Percentiles rank a stretch among this genome's conserved stretches.
These are phyloP conservation scores for Micromesistius poutassou DNA, from an alignment of 2,797 vertebrate genomes.

Conservation along the genomic window DNA sequence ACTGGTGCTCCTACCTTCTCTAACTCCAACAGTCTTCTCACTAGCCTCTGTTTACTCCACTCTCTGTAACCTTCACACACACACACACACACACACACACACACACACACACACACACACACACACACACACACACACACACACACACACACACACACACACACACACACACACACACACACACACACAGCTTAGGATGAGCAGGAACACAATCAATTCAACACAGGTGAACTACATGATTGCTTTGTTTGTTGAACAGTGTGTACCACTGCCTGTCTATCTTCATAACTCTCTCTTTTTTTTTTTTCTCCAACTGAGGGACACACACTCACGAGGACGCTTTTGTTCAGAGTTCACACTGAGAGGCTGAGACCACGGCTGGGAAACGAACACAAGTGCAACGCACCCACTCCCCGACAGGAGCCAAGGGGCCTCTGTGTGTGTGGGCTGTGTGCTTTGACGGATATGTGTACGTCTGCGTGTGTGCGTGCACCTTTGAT, in stretches of 20 bases:
- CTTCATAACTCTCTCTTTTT: too few species aligned
- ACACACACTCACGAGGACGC: too few species aligned
- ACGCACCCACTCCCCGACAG: too few species aligned
- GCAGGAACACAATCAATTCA: background rate
- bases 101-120: slow-evolving; percentile 8
- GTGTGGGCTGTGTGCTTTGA: background rate
- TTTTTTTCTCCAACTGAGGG: too few species aligned
- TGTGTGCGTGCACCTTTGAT: slow-evolving; percentile 59
- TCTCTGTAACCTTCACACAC: slow-evolving; percentile 78
- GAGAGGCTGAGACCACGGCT: background rate
- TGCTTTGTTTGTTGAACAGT: background rate
- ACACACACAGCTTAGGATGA: background rate
- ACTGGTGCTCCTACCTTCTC: slow-evolving; percentile 79
- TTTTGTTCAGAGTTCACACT: background rate
- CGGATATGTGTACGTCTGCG: background rate
- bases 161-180: slow-evolving; percentile 13
- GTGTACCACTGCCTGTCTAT: background rate
- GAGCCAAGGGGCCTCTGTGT: background rate
- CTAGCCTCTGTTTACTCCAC: slow-evolving; percentile 86
- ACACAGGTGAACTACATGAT: background rate
- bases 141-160: slow-evolving; percentile 5
- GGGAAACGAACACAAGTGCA: too few species aligned
- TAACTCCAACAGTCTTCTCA: slow-evolving; percentile 78
- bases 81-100: slow-evolving; percentile 15
- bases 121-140: slow-evolving; percentile 6